Base-by-base conservation (phyloP, 2,113 vertebrate species). In the Rhineura floridana region DNA sequence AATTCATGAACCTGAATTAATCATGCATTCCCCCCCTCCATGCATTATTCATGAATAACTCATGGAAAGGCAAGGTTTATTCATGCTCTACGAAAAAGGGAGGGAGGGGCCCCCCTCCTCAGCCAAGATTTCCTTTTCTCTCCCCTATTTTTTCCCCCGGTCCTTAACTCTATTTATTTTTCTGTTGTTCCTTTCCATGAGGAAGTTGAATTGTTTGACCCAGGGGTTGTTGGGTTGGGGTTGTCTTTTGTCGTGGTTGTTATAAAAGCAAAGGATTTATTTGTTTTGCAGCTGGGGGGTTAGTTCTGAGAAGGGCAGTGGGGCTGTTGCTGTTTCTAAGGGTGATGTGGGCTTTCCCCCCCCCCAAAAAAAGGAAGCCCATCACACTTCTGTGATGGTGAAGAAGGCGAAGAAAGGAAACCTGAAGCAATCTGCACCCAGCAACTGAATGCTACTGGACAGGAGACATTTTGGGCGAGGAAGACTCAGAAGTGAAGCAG, bases 61-160 rank as follows among this genome's bases (percentile, higher is more conserved):
- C 94, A 95, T 96, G 95, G 95, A 96, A 96, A 96, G 95, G 94
- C 95, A 95, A 95, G 95, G 94, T 95, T 95, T 96, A 94, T 96
- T 96, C 95, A 95, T 95, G 95, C 95, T 96, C 91, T 89, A 93
- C 93, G 93, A 94, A 95, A 95, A 46, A 8, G 12, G 19, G 30
- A 23, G 84, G 73, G 8, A 77, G 28, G 33, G n/a, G 42, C n/a
- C 28, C 85, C 46, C 28, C 44, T 79, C 50, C 12, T 50, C 33
- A 36, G 90, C 93, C 91, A 93, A 93, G 87, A 91, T 91, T 94
- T 93, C 89, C 89, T 39, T 67, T 89, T 77, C 81, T 84, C 83
- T 21, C 12, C 4, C 76, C n/a, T 1, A 17, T 28, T 36, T n/a
- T 69, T 10, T 65, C 46, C 42, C 36, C 33, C n/a, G 4, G n/a